Evolutionary conservation across 35 echinoderm and acorn worm species (phyloP).

Genomic region (Amphiura filiformis): DNA sequence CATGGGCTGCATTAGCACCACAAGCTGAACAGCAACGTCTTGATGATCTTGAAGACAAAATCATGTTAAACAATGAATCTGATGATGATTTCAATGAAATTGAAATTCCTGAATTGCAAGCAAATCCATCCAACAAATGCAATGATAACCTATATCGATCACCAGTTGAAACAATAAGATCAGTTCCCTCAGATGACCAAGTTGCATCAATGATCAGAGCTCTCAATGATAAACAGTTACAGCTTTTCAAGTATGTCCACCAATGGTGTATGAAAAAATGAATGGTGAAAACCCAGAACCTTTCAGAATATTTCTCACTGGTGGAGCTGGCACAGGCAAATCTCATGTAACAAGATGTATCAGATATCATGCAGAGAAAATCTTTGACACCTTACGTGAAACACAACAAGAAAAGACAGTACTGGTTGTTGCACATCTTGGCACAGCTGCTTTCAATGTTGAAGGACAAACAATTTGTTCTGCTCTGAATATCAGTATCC

Average conservation of each 20-base stretch:
- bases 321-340: slow-evolving; percentile 48
- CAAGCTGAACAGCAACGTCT: neutral
- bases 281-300: slow-evolving; percentile 38
- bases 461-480: slow-evolving; percentile 77
- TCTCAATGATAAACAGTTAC: slow-evolving; percentile 24
- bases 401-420: slow-evolving; percentile 40
- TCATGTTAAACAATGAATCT: neutral
- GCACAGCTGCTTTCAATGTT: no score
- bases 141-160: neutral
- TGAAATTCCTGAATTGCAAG: slow-evolving; percentile 2
- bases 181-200: slow-evolving; percentile 6
- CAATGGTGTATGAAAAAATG: neutral
- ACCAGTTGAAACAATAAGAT: neutral
- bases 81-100: neutral
- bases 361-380: neutral
- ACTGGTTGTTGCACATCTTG: slow-evolving; percentile 46
- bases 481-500: slow-evolving; percentile 55
- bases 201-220: slow-evolving; percentile 1
- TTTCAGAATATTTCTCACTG: slow-evolving; percentile 39
- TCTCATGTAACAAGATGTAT: slow-evolving; percentile 46
- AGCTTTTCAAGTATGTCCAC: slow-evolving; percentile 30
- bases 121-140: neutral
- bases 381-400: neutral
- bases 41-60: neutral
- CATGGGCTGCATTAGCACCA: neutral